phyloP scores from a whole-genome alignment of 2,797 vertebrate genomes.

The Bovichtus diacanthus region DNA sequence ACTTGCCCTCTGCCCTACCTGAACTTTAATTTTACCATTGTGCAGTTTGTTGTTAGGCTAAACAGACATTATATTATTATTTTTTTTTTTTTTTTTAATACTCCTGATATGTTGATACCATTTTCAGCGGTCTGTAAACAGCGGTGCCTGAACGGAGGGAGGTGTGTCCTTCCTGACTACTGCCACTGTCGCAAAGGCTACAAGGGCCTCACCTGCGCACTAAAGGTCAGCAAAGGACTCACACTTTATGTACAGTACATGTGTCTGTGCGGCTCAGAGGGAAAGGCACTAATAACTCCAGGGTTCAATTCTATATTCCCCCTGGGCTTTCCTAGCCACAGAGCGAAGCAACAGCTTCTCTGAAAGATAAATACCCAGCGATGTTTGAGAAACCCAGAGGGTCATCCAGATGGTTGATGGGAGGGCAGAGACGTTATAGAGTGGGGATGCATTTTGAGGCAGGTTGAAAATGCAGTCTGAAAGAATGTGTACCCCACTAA shows the following conservation, averaged over 20 bases:
- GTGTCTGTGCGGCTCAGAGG: neutral
- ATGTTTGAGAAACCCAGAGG: neutral
- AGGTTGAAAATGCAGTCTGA: no score
- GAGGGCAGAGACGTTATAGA: no score
- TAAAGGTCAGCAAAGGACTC: slow-evolving; percentile 76
- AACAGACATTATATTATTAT: neutral
- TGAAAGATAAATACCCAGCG: neutral
- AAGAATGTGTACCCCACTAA: no score
- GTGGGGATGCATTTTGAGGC: no score
- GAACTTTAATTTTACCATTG: neutral
- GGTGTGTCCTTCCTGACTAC: slow-evolving; percentile 87
- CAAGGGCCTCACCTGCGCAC: slow-evolving; percentile 86
- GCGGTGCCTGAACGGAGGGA: slow-evolving; percentile 90
- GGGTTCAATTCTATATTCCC: neutral
- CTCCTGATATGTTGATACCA: neutral
- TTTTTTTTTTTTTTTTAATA: neutral
- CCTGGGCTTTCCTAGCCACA: neutral
- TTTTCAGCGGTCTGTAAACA: slow-evolving; percentile 87
- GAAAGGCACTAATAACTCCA: neutral
- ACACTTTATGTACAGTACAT: neutral
- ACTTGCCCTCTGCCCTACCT: neutral
- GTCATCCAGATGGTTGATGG: neutral
- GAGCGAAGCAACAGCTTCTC: neutral
- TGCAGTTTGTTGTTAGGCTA: neutral
- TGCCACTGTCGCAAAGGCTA: slow-evolving; percentile 90